Evolutionary conservation across 2,888 invertebrate genomes (phyloP).

Genomic region (Pelosia muscerda): DNA sequence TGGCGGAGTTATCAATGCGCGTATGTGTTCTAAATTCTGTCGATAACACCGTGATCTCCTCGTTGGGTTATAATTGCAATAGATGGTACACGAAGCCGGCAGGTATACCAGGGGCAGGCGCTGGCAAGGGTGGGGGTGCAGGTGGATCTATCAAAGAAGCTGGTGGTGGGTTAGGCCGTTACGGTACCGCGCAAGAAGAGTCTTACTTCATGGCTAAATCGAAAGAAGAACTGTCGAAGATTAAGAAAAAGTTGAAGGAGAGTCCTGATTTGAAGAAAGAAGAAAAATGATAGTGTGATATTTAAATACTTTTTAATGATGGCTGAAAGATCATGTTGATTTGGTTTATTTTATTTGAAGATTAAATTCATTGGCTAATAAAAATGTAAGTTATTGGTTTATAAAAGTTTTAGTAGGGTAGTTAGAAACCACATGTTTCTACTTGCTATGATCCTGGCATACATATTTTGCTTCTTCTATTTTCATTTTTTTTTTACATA

Average conservation of each 20-base stretch:
- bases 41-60: background rate
- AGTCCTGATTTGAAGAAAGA: conserved; percentile 33
- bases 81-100: conserved; percentile 28
- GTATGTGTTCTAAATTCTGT: background rate
- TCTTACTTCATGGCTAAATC: conserved; percentile 71
- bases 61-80: background rate
- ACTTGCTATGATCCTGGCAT: too few species aligned
- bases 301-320: background rate
- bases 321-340: background rate
- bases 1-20: background rate
- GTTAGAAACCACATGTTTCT: too few species aligned
- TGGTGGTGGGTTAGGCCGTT: conserved; percentile 69
- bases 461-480: too few species aligned
- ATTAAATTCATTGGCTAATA: conserved; percentile 1
- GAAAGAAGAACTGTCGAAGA: conserved; percentile 63
- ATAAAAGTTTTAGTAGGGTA: background rate
- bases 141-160: conserved; percentile 70
- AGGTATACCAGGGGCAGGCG: conserved; percentile 48
- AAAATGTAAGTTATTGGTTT: background rate
- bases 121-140: conserved; percentile 68
- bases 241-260: conserved; percentile 62
- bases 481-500: too few species aligned
- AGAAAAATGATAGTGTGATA: conserved; percentile 9
- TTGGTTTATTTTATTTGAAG: background rate
- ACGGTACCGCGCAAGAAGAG: conserved; percentile 71